Base-by-base conservation (phyloP, 2,888 invertebrate genomes). In the Acrocyrtus sp. region DNA sequence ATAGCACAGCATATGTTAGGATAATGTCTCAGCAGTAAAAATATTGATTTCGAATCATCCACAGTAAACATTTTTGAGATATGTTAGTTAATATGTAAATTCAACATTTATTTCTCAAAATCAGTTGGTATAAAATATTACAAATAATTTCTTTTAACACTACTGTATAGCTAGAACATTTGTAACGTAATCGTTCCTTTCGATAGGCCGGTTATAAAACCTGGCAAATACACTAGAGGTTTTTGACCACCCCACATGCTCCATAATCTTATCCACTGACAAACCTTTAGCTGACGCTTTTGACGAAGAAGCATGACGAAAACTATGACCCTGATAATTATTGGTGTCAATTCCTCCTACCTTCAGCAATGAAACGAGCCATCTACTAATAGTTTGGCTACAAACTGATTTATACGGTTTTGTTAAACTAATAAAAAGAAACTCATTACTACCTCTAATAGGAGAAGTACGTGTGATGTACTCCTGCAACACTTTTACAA, bases 171-270 rank as follows among this genome's bases (percentile, higher is more conserved):
- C n/a, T n/a, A n/a, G n/a, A n/a, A n/a, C n/a, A n/a, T n/a, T n/a
- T n/a, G n/a, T n/a, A n/a, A n/a, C n/a, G n/a, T n/a, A n/a, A n/a
- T n/a, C n/a, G n/a, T n/a, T 41, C 41, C 26, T 15, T 17, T 65
- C 67, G 2, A 72, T 21, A 29, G 63, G 57, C 22, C 51, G 21
- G 58, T 63, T 56, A 21, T 72, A 72, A 51, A 45, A 57, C n/a
- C 56, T 48, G 2, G 72, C 72, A 60, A 67, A 67, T 6, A 48
- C 48, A 2, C 22, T 3, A 22, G 67, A 66, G 8, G 24, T 57
- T 17, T 19, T 2, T 19, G 66, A 57, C 66, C 56, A 66, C 2
- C 66, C 66, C 6, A 47, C 58, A 21, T 41, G 41, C 3, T 24
- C 4, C 3, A 60, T 8, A 8, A 67, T 67, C 12, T 19, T 34